These are phyloP conservation scores for Kradibia gibbosae DNA, from an alignment of 1,140 invertebrate genomes.

Conservation along the genomic window DNA sequence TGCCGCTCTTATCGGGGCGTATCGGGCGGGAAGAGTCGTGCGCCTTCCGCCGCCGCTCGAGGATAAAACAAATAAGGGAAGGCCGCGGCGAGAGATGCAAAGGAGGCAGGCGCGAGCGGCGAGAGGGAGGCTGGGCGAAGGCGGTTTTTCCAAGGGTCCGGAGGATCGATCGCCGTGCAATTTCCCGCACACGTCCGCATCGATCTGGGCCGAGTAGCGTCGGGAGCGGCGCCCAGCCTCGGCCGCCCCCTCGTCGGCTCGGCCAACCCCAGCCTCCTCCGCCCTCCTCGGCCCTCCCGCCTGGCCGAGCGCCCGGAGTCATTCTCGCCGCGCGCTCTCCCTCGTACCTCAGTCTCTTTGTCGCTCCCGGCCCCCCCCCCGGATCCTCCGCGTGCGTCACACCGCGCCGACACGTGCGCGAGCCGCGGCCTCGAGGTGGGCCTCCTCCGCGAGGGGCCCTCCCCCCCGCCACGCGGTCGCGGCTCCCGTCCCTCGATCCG, in stretches of 20 bases:
- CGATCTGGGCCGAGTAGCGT: slow-evolving; percentile 61
- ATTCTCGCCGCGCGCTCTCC: background rate
- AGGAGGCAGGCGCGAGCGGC: background rate
- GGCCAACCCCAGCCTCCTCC: background rate
- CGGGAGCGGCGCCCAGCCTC: background rate
- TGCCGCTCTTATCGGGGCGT: too few relatives aligned
- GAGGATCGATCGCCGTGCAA: slow-evolving; percentile 70
- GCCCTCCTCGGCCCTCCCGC: background rate
- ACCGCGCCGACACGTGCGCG: background rate
- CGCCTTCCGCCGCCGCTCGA: too few relatives aligned
- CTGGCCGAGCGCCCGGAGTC: background rate
- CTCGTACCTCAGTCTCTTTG: too few relatives aligned
- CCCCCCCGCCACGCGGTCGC: background rate
- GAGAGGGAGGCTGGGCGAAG: background rate
- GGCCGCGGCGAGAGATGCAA: background rate
- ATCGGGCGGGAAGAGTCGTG: too few relatives aligned
- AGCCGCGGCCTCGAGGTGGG: too few relatives aligned
- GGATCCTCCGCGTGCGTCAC: too few relatives aligned
- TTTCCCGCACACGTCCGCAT: slow-evolving; percentile 73
- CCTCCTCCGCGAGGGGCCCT: too few relatives aligned
- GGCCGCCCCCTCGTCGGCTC: background rate
- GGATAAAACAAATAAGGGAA: too few relatives aligned
- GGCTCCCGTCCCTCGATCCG: background rate
- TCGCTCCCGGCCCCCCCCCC: too few relatives aligned
- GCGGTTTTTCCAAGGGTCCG: slow-evolving; percentile 18